phyloP scores from a whole-genome alignment of 2,888 invertebrate species.

The Perizoma affinitatum region DNA sequence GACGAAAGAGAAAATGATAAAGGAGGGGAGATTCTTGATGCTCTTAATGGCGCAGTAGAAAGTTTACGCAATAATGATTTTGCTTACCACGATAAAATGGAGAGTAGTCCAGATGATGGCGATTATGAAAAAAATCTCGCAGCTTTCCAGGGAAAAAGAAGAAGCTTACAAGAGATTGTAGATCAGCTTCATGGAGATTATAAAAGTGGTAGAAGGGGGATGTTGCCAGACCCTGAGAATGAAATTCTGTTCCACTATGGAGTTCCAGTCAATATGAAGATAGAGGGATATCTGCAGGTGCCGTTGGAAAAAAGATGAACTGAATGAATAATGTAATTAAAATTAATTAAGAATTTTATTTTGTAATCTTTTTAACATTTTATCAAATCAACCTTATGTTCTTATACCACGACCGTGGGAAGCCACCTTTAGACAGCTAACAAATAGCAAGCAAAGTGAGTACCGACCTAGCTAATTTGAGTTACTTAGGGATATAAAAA shows the following conservation, averaged over 20 bases:
- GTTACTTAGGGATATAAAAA: too few relatives aligned
- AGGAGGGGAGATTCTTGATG: conserved; percentile 3
- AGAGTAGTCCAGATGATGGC: conserved; percentile 28
- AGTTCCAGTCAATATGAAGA: conserved; percentile 56
- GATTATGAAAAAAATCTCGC: conserved; percentile 49
- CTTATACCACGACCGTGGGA: too few relatives aligned
- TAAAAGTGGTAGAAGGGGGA: conserved; percentile 21
- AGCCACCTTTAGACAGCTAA: too few relatives aligned
- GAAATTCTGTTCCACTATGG: conserved; percentile 57
- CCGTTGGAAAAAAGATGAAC: conserved; percentile 37
- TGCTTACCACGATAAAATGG: conserved; percentile 46
- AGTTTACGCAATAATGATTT: conserved; percentile 36
- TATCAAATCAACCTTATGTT: neutral
- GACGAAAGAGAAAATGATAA: conserved; percentile 1
- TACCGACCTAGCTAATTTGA: too few relatives aligned
- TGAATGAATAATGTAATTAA: neutral
- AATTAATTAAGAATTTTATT: neutral
- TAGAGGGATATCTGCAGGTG: conserved; percentile 56
- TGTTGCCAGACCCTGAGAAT: conserved; percentile 34
- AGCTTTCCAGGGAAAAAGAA: conserved; percentile 34
- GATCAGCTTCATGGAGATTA: conserved; percentile 3
- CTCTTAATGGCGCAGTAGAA: conserved; percentile 7
- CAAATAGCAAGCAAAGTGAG: too few relatives aligned
- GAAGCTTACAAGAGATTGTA: conserved; percentile 30
- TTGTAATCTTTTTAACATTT: neutral